Conservation (phyloP, 2,113 vertebrate genomes). For the Passerina amoena region DNA sequence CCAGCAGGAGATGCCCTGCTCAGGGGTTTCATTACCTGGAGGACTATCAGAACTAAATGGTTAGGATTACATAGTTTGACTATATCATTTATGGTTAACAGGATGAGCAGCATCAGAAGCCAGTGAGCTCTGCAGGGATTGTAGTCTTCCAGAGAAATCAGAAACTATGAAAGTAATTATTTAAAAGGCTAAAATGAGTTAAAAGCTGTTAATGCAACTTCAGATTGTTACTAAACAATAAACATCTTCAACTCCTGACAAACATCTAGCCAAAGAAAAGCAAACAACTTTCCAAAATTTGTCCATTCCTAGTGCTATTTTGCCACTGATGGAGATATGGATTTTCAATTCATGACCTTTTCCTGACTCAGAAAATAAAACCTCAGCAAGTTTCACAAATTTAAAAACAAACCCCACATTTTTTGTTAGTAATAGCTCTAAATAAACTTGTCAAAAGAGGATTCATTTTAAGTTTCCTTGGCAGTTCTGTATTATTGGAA, state of each 20-base stretch:
- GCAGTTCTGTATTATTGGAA: neutral
- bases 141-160: neutral
- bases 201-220: neutral
- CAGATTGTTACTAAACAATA: neutral
- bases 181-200: neutral
- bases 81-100: neutral
- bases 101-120: neutral
- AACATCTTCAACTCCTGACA: neutral
- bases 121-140: neutral
- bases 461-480: neutral
- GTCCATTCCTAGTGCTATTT: neutral
- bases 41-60: neutral
- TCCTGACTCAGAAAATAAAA: neutral
- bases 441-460: neutral
- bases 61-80: neutral
- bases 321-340: neutral
- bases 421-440: neutral
- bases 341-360: neutral
- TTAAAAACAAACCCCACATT: rapidly evolving
- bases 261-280: neutral
- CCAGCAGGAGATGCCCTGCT: neutral
- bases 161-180: neutral
- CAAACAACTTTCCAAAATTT: neutral
- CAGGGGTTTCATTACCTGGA: neutral
- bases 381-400: neutral